Base-by-base conservation (phyloP, 2,113 vertebrate species). In the Tachycineta bicolor region DNA sequence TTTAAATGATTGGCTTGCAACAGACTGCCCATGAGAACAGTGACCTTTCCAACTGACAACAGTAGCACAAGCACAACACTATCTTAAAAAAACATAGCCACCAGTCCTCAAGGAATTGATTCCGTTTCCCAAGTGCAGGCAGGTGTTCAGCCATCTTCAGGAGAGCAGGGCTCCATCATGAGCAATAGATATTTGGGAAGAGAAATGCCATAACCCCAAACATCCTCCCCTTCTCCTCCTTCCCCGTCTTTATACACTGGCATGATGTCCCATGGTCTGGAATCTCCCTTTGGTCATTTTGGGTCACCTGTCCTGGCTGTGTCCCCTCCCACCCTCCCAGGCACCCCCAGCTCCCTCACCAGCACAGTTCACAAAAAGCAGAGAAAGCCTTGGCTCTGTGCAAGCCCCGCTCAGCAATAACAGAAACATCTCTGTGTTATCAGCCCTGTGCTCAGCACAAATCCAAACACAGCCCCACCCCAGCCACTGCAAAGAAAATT, bases 291-390 rank as follows among this genome's bases (percentile, higher is more conserved):
- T 26, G 17, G 17, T 17, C 63, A 33, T 12, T 4, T 33, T 11
- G n/a, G 26, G 63, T 56, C 41, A 25, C 63, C n/a, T 47, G n/a
- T 47, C 52, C 52, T 2, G 8, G 63, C 28, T 25, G 43, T 81
- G 78, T 33, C n/a, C 19, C 41, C 50, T 31, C 25, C 49, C 50
- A 47, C 19, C 41, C 50, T 25, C 25, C 39, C 50, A 47, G 46
- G 46, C 15, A 29, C 15, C 49, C 14, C 50, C 41, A 67, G 2
- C 1, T 4, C 4, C 21, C 50, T 80, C 33, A 5, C 11, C 49
- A 55, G 15, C 2, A 6, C 6, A 21, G 33, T 2, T 2, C 18
- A 46, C 4, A 1, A 21, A 31, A 20, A 37, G 25, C 33, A 80
- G 33, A 19, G 34, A 7, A 31, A 21, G 77, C 20, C 12, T 23